Evolutionary conservation across 2,888 invertebrate species (phyloP).

Genomic region (Syritta pipiens): DNA sequence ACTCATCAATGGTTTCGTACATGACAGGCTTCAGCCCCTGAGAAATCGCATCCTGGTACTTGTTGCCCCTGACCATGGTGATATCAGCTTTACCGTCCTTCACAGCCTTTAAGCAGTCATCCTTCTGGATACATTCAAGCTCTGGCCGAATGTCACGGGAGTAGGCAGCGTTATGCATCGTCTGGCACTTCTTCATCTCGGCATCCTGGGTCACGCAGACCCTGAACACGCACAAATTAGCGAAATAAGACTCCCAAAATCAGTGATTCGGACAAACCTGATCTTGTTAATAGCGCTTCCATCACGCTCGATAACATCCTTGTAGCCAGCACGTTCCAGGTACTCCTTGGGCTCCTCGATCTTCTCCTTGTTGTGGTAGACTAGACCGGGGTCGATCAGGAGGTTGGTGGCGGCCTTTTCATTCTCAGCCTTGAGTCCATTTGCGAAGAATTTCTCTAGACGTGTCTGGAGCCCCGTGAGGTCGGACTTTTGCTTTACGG

Average conservation of each 20-base stretch:
- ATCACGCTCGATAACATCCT: constrained; percentile 86
- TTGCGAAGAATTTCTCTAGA: constrained; percentile 76
- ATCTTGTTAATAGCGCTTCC: constrained; percentile 85
- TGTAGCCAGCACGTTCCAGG: constrained; percentile 84
- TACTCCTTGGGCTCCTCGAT: constrained; percentile 81
- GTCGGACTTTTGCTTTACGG: constrained; percentile 74
- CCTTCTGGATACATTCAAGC: constrained; percentile 86
- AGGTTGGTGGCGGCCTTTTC: constrained; percentile 79
- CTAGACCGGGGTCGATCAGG: constrained; percentile 83
- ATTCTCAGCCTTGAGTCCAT: constrained; percentile 76
- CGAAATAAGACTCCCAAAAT: background rate
- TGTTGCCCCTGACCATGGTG: constrained; percentile 70
- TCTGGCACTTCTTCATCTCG: constrained; percentile 87
- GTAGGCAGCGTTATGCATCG: constrained; percentile 86
- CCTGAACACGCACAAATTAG: constrained; percentile 74
- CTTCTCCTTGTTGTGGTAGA: constrained; percentile 80
- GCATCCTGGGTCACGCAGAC: constrained; percentile 85
- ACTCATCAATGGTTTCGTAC: constrained; percentile 74
- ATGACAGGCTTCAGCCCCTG: constrained; percentile 75
- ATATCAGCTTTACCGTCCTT: constrained; percentile 74
- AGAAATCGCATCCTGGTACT: constrained; percentile 73
- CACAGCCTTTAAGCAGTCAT: constrained; percentile 79
- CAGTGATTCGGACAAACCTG: constrained; percentile 71
- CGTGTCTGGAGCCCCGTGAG: constrained; percentile 76
- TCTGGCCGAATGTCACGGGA: constrained; percentile 89